These are phyloP conservation scores for Pseudomyrmex pallidus DNA, from an alignment of 1,140 invertebrate genomes.

Conservation along the genomic window DNA sequence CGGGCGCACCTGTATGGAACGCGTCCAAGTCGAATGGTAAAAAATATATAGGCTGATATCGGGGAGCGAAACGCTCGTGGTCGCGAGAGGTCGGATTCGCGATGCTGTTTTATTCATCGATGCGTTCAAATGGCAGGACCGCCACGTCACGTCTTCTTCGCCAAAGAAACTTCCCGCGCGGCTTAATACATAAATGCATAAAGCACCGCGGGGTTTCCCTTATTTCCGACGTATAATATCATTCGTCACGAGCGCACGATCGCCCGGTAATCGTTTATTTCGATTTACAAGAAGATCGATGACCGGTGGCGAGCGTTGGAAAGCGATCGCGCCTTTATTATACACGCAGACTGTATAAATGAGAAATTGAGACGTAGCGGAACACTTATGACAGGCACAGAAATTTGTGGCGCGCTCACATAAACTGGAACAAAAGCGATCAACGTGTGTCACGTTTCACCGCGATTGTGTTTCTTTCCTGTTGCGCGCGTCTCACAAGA, in stretches of 20 bases:
- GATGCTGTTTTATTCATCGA: constrained; percentile 62
- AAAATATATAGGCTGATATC: constrained; percentile 18
- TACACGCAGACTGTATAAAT: not conserved
- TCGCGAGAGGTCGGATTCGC: not conserved
- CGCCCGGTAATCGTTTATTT: constrained; percentile 33
- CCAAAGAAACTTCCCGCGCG: constrained; percentile 13
- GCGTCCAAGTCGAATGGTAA: constrained; percentile 32
- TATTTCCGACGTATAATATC: constrained; percentile 34
- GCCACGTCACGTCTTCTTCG: not conserved
- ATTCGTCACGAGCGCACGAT: constrained; percentile 29
- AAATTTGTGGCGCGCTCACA: not conserved
- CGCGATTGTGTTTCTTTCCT: not conserved
- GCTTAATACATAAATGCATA: constrained; percentile 52
- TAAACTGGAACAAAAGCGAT: no score
- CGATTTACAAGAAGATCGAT: constrained; percentile 39
- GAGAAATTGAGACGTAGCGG: not conserved
- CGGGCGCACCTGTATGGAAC: not conserved
- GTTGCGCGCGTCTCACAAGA: not conserved
- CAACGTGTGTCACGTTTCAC: no score
- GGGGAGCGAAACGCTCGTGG: not conserved
- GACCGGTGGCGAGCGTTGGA: not conserved
- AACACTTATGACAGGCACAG: not conserved
- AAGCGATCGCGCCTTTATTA: not conserved
- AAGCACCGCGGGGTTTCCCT: constrained; percentile 9
- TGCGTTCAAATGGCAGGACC: constrained; percentile 16